Evolutionary conservation across 2,113 vertebrate genomes (phyloP), one percentile per base, ranked within the genome.

Genomic region (Phaethon lepturus): DNA sequence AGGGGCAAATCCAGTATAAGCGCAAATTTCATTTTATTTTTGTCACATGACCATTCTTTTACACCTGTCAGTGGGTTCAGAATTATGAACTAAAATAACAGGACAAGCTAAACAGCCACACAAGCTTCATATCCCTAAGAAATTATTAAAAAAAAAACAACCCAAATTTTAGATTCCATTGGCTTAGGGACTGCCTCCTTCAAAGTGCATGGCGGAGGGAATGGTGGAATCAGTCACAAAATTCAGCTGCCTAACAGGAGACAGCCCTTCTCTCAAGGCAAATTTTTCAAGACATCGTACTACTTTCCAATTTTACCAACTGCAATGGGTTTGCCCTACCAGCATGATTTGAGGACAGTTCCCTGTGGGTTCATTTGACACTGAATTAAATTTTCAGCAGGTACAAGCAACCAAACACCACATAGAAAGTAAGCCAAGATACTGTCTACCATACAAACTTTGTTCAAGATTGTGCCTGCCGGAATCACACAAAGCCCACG

Each of bases 221-320:
- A 42, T 4, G 15, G 9, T 23, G 33, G 23, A 72, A 44, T 44
- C 11, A 4, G 40, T 29, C n/a, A 40, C 40, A 62, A 58, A 66
- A 71, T 40, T 47, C 56, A 67, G 17, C 2, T 49, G 24, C 18
- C 58, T 62, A 40, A 20, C 2, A 25, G 26, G 13, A 78, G 16
- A 58, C 0, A 63, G 52, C 13, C 18, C 42, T 79, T 56, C 29
- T 72, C 25, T 29, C 17, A 35, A 38, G 17, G 44, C 38, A 72
- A 10, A 8, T 22, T 68, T 71, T 72, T 86, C 38, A 71, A 42
- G 74, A 28, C 5, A 2, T 12, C 0, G 0, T 15, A 17, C 25
- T 60, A 2, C 19, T 78, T 86, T 71, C 14, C 1, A 1, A 7
- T 66, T 38, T 74, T 44, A 40, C 15, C 56, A 14, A 38, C n/a